phyloP scores from a whole-genome alignment of 2,888 invertebrate genomes.

The Tetragnatha montana region DNA sequence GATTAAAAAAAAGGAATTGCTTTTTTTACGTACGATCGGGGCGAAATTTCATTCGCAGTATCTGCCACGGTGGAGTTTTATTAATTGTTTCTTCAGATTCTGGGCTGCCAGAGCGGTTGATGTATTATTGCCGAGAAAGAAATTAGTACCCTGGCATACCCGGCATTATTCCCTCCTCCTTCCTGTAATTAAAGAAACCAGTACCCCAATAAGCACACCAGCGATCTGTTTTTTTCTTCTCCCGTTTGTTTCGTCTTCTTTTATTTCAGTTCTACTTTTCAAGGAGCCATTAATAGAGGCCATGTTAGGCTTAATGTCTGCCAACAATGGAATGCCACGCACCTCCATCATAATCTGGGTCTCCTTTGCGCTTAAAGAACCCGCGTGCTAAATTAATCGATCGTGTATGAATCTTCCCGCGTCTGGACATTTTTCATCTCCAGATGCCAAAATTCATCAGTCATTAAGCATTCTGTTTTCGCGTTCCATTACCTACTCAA shows the following conservation, averaged over 20 bases:
- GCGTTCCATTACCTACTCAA: too few species aligned
- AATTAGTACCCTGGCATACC: constrained; percentile 69
- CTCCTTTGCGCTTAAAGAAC: neutral
- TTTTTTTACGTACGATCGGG: constrained; percentile 47
- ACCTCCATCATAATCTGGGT: neutral
- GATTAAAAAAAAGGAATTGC: constrained; percentile 64
- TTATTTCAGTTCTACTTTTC: constrained; percentile 37
- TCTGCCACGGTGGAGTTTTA: constrained; percentile 60
- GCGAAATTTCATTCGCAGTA: constrained; percentile 61
- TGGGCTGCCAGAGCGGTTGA: constrained; percentile 47
- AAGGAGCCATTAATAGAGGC: constrained; percentile 60
- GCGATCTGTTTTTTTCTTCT: constrained; percentile 3
- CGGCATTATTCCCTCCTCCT: constrained; percentile 59
- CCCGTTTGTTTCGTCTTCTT: constrained; percentile 7
- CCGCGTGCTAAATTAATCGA: constrained; percentile 33
- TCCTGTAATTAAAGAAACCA: constrained; percentile 65
- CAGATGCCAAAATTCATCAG: neutral
- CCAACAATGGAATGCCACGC: constrained; percentile 23
- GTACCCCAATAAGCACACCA: constrained; percentile 55
- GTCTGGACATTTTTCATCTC: neutral
- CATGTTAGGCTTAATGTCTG: constrained; percentile 48
- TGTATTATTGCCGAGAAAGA: constrained; percentile 64
- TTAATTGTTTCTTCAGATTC: constrained; percentile 62
- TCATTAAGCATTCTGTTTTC: neutral
- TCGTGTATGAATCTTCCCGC: constrained; percentile 29